A percentile compares a stretch with the other conserved stretches of the same genome.
Evolutionary conservation across 2,888 invertebrate genomes (phyloP).

Genomic region (Oligia latruncula): DNA sequence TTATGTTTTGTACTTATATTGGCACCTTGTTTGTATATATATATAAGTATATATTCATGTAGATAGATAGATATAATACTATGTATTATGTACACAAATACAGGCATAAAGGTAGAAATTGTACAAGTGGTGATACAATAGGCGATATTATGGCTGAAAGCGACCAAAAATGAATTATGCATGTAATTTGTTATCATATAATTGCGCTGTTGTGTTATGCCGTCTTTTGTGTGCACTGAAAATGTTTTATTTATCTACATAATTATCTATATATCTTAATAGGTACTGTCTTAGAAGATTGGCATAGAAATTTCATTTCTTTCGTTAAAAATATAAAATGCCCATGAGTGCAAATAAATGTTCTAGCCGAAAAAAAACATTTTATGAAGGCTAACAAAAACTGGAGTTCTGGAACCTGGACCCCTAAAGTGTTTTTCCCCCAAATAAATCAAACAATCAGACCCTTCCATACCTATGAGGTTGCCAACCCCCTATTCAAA

Average conservation of each 20-base stretch:
- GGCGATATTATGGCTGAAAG: neutral
- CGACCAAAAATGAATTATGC: neutral
- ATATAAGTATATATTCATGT: too few species aligned
- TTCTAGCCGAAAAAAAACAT: neutral
- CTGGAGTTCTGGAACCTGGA: too few species aligned
- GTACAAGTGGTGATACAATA: neutral
- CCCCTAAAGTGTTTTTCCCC: neutral
- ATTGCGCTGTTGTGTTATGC: neutral
- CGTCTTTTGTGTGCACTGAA: neutral
- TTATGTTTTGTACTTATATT: neutral
- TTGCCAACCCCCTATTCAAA: neutral
- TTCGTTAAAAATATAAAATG: neutral
- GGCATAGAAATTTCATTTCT: neutral
- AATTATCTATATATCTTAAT: neutral
- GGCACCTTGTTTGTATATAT: neutral
- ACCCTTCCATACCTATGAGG: neutral
- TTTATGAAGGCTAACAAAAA: neutral
- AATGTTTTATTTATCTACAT: neutral
- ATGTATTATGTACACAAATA: neutral
- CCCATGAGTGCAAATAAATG: neutral
- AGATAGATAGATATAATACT: neutral
- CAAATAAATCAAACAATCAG: constrained; percentile 8
- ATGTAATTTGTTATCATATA: neutral
- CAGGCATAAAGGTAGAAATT: neutral
- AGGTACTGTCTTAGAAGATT: neutral